Percentiles rank a stretch among this genome's conserved stretches.
Conservation (phyloP, 2,797 vertebrate genomes). For the Hemitrygon akajei region DNA sequence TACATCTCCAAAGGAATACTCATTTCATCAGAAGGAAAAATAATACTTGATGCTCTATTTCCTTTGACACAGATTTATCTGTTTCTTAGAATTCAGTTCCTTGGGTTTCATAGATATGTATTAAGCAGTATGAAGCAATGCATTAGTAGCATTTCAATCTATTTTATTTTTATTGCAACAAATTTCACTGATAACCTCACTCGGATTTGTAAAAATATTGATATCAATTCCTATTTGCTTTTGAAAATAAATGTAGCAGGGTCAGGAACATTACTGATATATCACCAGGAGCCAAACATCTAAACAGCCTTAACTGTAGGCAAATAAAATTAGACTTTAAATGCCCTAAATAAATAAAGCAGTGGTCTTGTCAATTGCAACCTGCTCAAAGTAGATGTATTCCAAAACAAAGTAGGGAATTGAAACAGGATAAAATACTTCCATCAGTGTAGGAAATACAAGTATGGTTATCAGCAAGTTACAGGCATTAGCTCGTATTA, state of each 20-base stretch:
- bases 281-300: background rate
- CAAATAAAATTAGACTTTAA: background rate
- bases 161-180: constrained; percentile 3
- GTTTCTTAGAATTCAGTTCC: background rate
- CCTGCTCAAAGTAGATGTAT: constrained; percentile 39
- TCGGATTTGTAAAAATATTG: background rate
- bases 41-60: background rate
- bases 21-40: background rate
- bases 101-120: too few species aligned
- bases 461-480: constrained; percentile 18
- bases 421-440: background rate
- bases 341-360: background rate
- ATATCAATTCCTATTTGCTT: background rate
- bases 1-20: background rate
- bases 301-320: constrained; percentile 3
- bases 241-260: background rate
- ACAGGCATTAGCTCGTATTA: background rate
- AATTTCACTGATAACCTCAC: background rate
- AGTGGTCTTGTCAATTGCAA: background rate
- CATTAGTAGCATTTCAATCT: background rate
- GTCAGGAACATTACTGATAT: background rate
- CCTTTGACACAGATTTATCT: background rate
- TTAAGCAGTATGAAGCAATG: background rate
- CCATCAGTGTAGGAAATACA: background rate
- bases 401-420: constrained; percentile 45